These are phyloP conservation scores for Palloptera scutellata DNA, from an alignment of 2,888 invertebrate genomes.

Conservation along the genomic window DNA sequence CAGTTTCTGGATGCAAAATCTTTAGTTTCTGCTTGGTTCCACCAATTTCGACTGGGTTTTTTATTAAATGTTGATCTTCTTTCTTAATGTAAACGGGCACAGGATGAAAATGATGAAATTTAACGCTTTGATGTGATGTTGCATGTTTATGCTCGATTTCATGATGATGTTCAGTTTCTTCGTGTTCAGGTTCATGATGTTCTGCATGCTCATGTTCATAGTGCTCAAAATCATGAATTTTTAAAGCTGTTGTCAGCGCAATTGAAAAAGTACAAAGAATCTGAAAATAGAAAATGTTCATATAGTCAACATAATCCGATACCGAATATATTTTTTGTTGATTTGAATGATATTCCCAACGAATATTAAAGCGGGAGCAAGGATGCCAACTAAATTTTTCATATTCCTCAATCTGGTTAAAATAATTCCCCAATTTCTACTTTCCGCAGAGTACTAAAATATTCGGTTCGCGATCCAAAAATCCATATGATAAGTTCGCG, in stretches of 20 bases:
- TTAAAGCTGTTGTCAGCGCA: constrained; percentile 47
- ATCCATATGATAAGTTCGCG: too few species aligned
- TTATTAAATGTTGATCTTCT: constrained; percentile 71
- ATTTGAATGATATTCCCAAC: too few species aligned
- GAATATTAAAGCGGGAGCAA: too few species aligned
- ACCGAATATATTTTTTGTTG: too few species aligned
- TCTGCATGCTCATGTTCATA: constrained; percentile 36
- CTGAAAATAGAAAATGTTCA: constrained; percentile 39
- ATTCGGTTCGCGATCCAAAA: too few species aligned
- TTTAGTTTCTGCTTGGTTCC: constrained; percentile 70
- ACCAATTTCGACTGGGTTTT: constrained; percentile 73
- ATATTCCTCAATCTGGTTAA: too few species aligned
- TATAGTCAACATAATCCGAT: too few species aligned
- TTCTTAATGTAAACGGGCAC: constrained; percentile 76
- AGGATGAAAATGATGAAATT: constrained; percentile 75
- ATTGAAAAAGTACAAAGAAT: constrained; percentile 46
- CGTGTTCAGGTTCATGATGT: constrained; percentile 50
- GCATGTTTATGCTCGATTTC: constrained; percentile 73
- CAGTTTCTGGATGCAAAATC: constrained; percentile 70
- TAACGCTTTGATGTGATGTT: constrained; percentile 75
- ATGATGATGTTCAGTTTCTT: constrained; percentile 68
- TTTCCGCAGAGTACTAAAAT: too few species aligned
- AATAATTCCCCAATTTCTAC: too few species aligned
- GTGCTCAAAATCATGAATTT: constrained; percentile 54
- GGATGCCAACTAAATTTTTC: too few species aligned